phyloP scores from a whole-genome alignment of 2,888 invertebrate genomes.

The Synergus umbraculus region DNA sequence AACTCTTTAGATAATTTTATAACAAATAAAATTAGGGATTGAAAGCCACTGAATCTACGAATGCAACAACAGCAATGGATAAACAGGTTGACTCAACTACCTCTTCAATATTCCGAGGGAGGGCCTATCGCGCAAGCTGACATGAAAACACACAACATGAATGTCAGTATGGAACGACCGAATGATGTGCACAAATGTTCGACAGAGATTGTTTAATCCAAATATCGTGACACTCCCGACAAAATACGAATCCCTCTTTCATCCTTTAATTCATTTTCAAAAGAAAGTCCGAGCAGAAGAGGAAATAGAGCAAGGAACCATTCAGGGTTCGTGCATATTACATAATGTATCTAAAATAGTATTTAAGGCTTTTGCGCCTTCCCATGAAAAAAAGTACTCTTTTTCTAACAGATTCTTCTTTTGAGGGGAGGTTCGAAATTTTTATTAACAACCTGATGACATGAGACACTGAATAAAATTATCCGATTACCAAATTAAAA shows the following conservation, averaged over 20 bases:
- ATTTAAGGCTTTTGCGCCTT: background rate
- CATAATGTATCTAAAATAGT: background rate
- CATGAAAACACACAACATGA: slow-evolving; percentile 75
- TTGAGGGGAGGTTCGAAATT: slow-evolving; percentile 1
- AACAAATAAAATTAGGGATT: slow-evolving; percentile 57
- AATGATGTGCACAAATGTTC: slow-evolving; percentile 5
- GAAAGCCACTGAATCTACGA: slow-evolving; percentile 73
- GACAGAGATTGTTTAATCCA: background rate
- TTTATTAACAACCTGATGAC: slow-evolving; percentile 11
- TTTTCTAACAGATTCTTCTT: background rate
- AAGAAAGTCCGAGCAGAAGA: background rate
- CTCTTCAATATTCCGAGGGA: slow-evolving; percentile 76
- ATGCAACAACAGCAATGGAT: slow-evolving; percentile 73
- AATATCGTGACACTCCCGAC: background rate
- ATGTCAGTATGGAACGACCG: slow-evolving; percentile 67
- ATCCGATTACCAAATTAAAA: slow-evolving; percentile 13
- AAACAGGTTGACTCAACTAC: slow-evolving; percentile 74
- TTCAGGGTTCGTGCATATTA: slow-evolving; percentile 3
- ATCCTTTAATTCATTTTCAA: slow-evolving; percentile 1
- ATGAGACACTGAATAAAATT: slow-evolving; percentile 1
- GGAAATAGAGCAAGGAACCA: background rate
- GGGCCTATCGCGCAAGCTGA: slow-evolving; percentile 76
- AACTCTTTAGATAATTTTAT: too few species aligned
- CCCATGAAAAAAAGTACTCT: background rate
- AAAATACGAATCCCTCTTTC: background rate